phyloP scores from a whole-genome alignment of 2,888 invertebrate species.

The Hoplodrina blanda region DNA sequence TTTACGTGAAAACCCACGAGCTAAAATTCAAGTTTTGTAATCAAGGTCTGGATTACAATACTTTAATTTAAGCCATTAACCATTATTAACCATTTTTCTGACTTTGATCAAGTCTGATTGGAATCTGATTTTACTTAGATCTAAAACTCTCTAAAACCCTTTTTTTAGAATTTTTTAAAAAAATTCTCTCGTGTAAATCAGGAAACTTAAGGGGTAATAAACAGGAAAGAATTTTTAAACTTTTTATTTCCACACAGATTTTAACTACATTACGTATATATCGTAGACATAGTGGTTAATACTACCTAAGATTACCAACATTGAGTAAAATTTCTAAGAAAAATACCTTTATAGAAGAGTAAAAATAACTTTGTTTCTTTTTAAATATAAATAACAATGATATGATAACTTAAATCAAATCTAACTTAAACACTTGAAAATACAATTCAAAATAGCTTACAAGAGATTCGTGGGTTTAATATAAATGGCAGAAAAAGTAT shows the following conservation, averaged over 20 bases:
- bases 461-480: slow-evolving; percentile 41
- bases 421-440: slow-evolving; percentile 42
- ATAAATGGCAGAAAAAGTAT: slow-evolving; percentile 30
- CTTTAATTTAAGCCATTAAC: no score
- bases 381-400: slow-evolving; percentile 48
- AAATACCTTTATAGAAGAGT: slow-evolving; percentile 55
- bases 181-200: not conserved
- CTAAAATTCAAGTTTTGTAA: no score
- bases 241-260: slow-evolving; percentile 25
- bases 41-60: no score
- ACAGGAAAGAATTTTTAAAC: slow-evolving; percentile 2
- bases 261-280: slow-evolving; percentile 15
- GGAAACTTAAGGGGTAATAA: not conserved
- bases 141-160: no score
- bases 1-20: not conserved
- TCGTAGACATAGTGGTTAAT: slow-evolving; percentile 31
- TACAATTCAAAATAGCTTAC: slow-evolving; percentile 58
- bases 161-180: no score
- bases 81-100: no score
- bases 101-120: no score
- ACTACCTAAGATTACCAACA: slow-evolving; percentile 37
- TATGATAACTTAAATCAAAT: slow-evolving; percentile 48
- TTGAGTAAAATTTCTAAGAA: slow-evolving; percentile 57
- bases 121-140: no score
- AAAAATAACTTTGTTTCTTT: slow-evolving; percentile 48